These are phyloP conservation scores for Drosophila parthenogenetica DNA, from an alignment of 2,888 invertebrate genomes.

Conservation along the genomic window DNA sequence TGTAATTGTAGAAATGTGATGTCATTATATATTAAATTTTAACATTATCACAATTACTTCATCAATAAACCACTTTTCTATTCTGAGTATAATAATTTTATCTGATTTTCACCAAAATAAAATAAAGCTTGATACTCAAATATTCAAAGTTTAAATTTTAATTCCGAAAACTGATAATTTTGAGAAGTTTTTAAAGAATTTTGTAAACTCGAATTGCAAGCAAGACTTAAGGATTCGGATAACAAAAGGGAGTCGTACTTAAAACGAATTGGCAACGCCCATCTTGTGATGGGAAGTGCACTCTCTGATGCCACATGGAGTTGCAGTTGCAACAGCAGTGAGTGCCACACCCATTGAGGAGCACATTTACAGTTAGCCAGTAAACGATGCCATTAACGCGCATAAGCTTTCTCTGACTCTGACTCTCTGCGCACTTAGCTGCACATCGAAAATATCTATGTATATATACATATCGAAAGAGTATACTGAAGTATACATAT, in stretches of 20 bases:
- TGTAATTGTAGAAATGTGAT: too few species aligned
- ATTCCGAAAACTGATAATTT: too few species aligned
- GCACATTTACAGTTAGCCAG: slow-evolving; percentile 74
- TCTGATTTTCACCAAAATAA: too few species aligned
- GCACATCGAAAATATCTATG: slow-evolving; percentile 2
- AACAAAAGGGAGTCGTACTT: slow-evolving; percentile 11
- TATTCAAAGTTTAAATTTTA: too few species aligned
- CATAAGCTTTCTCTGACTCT: slow-evolving; percentile 63
- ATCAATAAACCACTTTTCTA: too few species aligned
- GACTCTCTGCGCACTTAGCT: slow-evolving; percentile 65
- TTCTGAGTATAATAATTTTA: too few species aligned
- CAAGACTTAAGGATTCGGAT: neutral
- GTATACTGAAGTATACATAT: slow-evolving; percentile 7
- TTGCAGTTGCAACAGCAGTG: slow-evolving; percentile 49
- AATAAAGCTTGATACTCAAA: too few species aligned
- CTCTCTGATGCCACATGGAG: slow-evolving; percentile 37
- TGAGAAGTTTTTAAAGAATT: too few species aligned
- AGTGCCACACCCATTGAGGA: slow-evolving; percentile 61
- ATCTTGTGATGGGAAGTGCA: slow-evolving; percentile 28
- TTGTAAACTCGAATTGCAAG: neutral
- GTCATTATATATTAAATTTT: too few species aligned
- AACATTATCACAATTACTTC: too few species aligned
- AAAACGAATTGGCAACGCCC: slow-evolving; percentile 61
- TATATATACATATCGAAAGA: neutral
- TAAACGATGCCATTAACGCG: slow-evolving; percentile 81